Evolutionary conservation across 2,888 invertebrate genomes (phyloP).

Genomic region (Sesamia inferens): DNA sequence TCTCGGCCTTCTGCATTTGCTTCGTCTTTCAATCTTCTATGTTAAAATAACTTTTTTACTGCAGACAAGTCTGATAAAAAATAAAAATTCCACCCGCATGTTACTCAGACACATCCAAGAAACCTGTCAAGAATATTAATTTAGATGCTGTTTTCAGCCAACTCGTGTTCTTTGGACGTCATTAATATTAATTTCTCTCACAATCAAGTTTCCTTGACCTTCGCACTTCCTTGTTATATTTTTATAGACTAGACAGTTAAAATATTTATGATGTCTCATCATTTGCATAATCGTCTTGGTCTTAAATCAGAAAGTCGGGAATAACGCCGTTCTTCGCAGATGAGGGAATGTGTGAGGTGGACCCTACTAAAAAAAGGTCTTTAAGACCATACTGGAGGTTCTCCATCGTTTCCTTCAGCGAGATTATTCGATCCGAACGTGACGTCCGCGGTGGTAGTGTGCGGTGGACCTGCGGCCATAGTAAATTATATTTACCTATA

Average conservation of each 20-base stretch:
- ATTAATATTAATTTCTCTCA: conserved; percentile 46
- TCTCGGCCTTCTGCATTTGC: background rate
- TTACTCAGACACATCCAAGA: conserved; percentile 16
- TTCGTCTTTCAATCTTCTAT: background rate
- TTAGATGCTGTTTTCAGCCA: conserved; percentile 17
- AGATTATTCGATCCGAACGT: background rate
- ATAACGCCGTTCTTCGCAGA: background rate
- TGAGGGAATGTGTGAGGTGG: too few relatives aligned
- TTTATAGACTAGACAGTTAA: background rate
- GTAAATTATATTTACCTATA: background rate
- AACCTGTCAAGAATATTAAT: conserved; percentile 21
- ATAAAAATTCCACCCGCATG: conserved; percentile 2
- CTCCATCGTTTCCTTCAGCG: background rate
- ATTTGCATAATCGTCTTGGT: background rate
- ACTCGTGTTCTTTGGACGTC: conserved; percentile 25
- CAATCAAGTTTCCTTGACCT: conserved; percentile 48
- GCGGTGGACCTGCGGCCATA: background rate
- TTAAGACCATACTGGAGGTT: background rate
- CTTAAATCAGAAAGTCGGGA: background rate
- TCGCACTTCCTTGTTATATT: conserved; percentile 42
- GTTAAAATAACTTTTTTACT: conserved; percentile 2
- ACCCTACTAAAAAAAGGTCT: too few relatives aligned
- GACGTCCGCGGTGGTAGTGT: background rate
- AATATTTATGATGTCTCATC: background rate
- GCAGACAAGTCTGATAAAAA: conserved; percentile 14